A percentile compares a stretch with the other conserved stretches of the same genome.
Evolutionary conservation across 2,113 vertebrate species (phyloP).

Genomic region (Poecilia latipinna): DNA sequence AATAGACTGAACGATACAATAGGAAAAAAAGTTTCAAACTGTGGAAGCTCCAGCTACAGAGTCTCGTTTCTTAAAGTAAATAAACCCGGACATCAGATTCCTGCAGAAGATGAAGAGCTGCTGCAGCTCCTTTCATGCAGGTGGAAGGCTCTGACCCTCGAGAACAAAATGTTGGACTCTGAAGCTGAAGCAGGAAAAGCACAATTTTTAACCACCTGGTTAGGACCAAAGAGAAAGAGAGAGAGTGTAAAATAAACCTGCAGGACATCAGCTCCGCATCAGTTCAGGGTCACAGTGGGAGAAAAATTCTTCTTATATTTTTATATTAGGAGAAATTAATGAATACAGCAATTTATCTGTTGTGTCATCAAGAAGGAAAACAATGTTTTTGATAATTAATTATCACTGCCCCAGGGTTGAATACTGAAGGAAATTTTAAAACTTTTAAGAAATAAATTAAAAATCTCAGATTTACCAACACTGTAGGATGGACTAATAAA

Average conservation of each 20-base stretch:
- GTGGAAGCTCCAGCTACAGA: background rate
- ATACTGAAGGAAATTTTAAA: background rate
- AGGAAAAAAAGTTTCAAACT: background rate
- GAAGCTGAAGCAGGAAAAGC: background rate
- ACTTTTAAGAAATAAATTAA: background rate
- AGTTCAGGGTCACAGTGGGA: background rate
- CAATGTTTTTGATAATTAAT: background rate
- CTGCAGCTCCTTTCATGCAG: background rate
- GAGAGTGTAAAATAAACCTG: background rate
- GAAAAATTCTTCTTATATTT: background rate
- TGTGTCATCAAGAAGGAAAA: no score
- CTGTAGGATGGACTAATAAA: background rate
- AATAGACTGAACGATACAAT: background rate
- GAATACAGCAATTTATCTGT: background rate
- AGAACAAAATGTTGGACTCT: background rate
- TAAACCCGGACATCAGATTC: background rate
- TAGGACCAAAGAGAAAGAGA: background rate
- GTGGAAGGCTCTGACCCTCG: background rate
- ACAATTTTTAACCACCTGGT: background rate
- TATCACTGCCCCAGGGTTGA: background rate
- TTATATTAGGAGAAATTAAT: background rate
- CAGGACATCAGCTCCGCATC: background rate
- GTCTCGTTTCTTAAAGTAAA: background rate
- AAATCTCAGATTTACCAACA: background rate
- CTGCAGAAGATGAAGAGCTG: background rate